Base-by-base conservation (phyloP, 2,888 invertebrate genomes). In the Strigamia transsilvanica region DNA sequence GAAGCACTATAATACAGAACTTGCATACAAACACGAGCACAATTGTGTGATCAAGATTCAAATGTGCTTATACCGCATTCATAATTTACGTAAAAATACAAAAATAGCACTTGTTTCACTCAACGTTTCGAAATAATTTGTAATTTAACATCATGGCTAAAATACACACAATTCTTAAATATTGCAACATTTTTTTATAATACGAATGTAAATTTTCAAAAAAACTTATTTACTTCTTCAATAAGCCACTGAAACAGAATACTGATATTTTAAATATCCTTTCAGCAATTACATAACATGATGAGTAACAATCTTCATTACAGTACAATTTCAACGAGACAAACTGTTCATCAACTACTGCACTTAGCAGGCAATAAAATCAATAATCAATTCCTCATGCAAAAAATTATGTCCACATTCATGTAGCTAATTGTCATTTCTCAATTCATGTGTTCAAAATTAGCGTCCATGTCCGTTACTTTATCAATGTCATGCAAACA, bases 401-500 rank as follows among this genome's bases (percentile, higher is more conserved):
- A n/a, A n/a, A n/a, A n/a, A n/a, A n/a, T n/a, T n/a, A n/a, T n/a
- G n/a, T n/a, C n/a, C n/a, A n/a, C n/a, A n/a, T n/a, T n/a, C n/a
- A n/a, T n/a, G n/a, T n/a, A n/a, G n/a, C n/a, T n/a, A n/a, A n/a
- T n/a, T n/a, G n/a, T n/a, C n/a, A n/a, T n/a, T n/a, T n/a, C n/a
- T n/a, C n/a, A n/a, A n/a, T n/a, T n/a, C n/a, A n/a, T n/a, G n/a
- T n/a, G 7, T 56, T 56, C 56, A n/a, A 56, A 56, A 56, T 15
- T 10, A n/a, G n/a, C 56, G 5, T 56, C 56, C 5, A 5, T n/a
- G 56, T 82, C 82, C 6, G 61, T 38, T 21, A 82, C 56, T 78
- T 61, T 78, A 38, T 83, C 83, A 41, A 83, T 82, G 27, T 81
- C 38, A 23, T 66, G 15, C 21, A 83, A 42, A 51, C 34, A 79